phyloP scores from a whole-genome alignment of 2,888 invertebrate genomes.

The Empis livida region DNA sequence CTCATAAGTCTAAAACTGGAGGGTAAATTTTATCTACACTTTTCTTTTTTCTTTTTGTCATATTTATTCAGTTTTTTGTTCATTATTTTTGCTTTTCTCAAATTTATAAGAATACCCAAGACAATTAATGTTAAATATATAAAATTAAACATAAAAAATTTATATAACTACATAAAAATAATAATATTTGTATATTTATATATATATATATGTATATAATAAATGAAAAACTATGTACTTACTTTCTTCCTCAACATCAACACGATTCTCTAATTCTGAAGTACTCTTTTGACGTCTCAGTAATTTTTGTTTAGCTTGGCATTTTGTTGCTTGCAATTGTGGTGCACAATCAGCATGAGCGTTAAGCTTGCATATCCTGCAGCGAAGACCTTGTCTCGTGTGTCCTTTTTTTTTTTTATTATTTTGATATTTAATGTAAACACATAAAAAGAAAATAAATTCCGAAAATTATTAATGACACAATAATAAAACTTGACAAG shows the following conservation, averaged over 20 bases:
- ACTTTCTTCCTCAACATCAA: constrained; percentile 69
- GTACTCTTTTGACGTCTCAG: constrained; percentile 81
- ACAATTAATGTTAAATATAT: too few relatives aligned
- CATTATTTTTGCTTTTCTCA: too few relatives aligned
- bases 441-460: background rate
- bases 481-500: too few relatives aligned
- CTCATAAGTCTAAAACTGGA: too few relatives aligned
- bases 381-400: constrained; percentile 79
- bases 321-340: constrained; percentile 60
- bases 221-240: constrained; percentile 36
- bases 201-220: background rate
- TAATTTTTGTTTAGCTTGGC: constrained; percentile 73
- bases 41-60: too few relatives aligned
- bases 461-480: background rate
- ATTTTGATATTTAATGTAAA: background rate
- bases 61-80: too few relatives aligned
- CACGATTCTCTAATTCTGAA: constrained; percentile 64
- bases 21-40: too few relatives aligned
- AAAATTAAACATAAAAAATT: too few relatives aligned
- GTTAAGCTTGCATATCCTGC: constrained; percentile 82
- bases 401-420: constrained; percentile 48
- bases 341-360: constrained; percentile 82
- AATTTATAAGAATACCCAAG: too few relatives aligned
- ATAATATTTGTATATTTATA: constrained; percentile 1
- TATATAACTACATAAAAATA: background rate